Conservation (phyloP, 2,113 vertebrate genomes). For the Gallinago undulata region DNA sequence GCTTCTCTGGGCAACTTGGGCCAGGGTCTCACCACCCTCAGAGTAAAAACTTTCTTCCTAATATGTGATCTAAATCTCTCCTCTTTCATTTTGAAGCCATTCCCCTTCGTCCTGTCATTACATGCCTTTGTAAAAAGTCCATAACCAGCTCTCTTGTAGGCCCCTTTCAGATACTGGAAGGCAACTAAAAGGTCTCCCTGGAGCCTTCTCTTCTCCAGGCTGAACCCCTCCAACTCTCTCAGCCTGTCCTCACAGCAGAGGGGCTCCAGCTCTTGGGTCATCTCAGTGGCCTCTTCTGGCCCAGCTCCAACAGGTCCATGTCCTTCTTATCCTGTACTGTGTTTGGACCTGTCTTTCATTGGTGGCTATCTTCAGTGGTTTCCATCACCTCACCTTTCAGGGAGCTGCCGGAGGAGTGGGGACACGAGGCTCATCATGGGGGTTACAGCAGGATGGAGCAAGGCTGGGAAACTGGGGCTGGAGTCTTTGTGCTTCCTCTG, state of each 20-base stretch:
- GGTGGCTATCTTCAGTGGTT: neutral
- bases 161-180: neutral
- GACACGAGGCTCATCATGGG: rapidly evolving
- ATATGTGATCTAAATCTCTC: neutral
- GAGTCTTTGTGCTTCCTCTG: neutral
- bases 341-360: neutral
- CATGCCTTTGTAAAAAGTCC: neutral
- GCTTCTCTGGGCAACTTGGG: neutral
- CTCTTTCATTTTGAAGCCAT: neutral
- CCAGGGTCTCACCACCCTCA: neutral
- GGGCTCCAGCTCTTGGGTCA: neutral
- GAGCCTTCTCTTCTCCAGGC: neutral
- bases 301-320: neutral
- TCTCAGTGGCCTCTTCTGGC: neutral
- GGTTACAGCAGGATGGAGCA: neutral
- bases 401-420: neutral
- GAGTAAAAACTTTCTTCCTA: neutral
- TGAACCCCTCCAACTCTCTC: neutral
- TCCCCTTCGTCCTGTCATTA: neutral
- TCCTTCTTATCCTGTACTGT: neutral
- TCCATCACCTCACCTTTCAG: neutral
- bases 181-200: neutral
- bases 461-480: neutral
- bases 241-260: neutral
- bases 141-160: neutral